These are phyloP conservation scores for Eudorcas thomsonii DNA, from an alignment of 2,113 vertebrate genomes.

Conservation along the genomic window DNA sequence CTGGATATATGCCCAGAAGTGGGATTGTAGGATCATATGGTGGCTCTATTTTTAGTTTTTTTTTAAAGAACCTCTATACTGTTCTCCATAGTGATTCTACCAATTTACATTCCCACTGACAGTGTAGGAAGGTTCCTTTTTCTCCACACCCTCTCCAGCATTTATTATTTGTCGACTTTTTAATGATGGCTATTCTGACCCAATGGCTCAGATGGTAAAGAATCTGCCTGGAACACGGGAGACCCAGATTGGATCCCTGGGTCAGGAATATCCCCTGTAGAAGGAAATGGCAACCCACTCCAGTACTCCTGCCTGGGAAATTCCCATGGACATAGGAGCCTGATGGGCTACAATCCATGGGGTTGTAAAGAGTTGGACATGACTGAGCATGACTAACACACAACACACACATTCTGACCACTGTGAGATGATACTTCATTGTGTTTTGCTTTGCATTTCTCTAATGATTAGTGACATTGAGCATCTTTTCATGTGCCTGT, in stretches of 20 bases:
- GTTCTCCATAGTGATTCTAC: not conserved
- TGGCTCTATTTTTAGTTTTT: not conserved
- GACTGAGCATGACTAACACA: too few species aligned
- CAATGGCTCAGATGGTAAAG: not conserved
- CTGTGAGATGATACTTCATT: too few species aligned
- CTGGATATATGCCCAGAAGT: not conserved
- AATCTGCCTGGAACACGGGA: not conserved
- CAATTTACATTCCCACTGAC: not conserved
- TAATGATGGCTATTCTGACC: not conserved
- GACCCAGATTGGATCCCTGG: not conserved
- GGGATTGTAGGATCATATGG: not conserved
- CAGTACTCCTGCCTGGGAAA: too few species aligned
- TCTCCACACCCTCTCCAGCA: not conserved
- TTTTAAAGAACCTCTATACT: not conserved
- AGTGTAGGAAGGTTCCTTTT: not conserved
- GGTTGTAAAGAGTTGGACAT: too few species aligned
- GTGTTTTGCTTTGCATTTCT: too few species aligned
- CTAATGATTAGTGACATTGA: too few species aligned
- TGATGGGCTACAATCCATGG: too few species aligned
- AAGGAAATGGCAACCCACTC: too few species aligned
- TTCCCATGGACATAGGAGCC: too few species aligned
- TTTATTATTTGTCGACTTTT: not conserved
- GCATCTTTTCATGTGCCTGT: too few species aligned
- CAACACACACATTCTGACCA: too few species aligned
- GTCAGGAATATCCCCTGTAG: too few species aligned